Evolutionary conservation across 2,797 vertebrate species (phyloP).

Genomic region (Enteromius trimaculatus): DNA sequence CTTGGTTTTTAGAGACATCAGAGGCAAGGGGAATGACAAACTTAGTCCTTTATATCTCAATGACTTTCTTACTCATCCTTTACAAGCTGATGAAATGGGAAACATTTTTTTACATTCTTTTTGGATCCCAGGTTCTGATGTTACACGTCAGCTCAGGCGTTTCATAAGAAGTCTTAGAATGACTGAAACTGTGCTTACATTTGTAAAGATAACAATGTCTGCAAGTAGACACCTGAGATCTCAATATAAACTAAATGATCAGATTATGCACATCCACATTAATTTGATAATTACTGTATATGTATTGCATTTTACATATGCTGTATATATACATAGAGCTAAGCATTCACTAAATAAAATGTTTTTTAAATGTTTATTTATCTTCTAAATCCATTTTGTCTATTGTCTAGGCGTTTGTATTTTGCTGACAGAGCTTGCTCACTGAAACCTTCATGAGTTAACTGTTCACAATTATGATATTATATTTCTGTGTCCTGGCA

Average conservation of each 20-base stretch:
- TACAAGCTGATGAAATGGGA: slow-evolving; percentile 8
- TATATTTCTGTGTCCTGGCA: slow-evolving; percentile 48
- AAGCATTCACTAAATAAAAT: background rate
- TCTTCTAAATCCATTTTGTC: background rate
- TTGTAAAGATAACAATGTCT: background rate
- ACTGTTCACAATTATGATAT: slow-evolving; percentile 48
- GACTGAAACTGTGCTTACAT: background rate
- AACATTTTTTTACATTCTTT: background rate
- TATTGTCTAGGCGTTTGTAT: background rate
- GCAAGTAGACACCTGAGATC: background rate
- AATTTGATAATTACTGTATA: background rate
- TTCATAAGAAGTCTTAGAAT: background rate
- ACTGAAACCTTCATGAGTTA: background rate
- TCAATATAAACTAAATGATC: background rate
- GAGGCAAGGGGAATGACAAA: slow-evolving; percentile 7
- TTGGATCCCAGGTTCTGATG: background rate
- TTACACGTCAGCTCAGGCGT: background rate
- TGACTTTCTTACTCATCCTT: slow-evolving; percentile 46
- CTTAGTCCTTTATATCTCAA: slow-evolving; percentile 24
- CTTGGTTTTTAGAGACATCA: slow-evolving; percentile 49
- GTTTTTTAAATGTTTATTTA: background rate
- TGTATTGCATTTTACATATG: background rate
- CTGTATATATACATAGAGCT: background rate
- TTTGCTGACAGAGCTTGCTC: background rate
- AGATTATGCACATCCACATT: background rate